Percentiles rank a stretch among this genome's conserved stretches.
These are phyloP conservation scores for Lochmaea capreae DNA, from an alignment of 2,888 invertebrate genomes.

Conservation along the genomic window DNA sequence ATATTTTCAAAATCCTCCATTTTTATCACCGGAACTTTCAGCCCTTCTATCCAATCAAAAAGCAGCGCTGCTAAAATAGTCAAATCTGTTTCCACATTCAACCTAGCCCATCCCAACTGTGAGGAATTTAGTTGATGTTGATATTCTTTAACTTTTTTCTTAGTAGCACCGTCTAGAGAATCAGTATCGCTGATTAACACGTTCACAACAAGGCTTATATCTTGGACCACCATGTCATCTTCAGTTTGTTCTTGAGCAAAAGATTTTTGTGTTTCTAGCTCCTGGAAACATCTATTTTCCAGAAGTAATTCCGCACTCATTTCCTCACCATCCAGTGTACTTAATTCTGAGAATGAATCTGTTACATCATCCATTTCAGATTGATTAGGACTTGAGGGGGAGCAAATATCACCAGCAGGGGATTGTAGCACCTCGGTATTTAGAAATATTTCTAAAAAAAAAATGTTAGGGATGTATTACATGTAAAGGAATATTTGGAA, in stretches of 20 bases:
- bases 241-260: constrained; percentile 55
- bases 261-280: constrained; percentile 66
- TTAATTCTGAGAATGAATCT: constrained; percentile 57
- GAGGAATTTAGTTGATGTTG: constrained; percentile 76
- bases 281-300: constrained; percentile 69
- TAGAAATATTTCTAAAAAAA: constrained; percentile 51
- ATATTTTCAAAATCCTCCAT: constrained; percentile 76
- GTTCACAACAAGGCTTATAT: constrained; percentile 61
- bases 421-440: constrained; percentile 51
- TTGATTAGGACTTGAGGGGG: constrained; percentile 59
- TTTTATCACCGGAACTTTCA: constrained; percentile 76
- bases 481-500: neutral
- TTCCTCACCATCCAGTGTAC: constrained; percentile 65
- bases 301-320: constrained; percentile 65
- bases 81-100: constrained; percentile 75
- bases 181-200: constrained; percentile 72
- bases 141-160: constrained; percentile 68
- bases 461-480: neutral
- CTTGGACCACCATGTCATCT: constrained; percentile 54
- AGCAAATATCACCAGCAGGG: constrained; percentile 52
- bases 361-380: constrained; percentile 58
- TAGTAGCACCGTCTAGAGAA: constrained; percentile 69
- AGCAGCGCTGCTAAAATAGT: constrained; percentile 74
- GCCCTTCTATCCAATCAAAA: constrained; percentile 82
- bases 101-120: constrained; percentile 73